Evolutionary conservation across 1,140 invertebrate genomes (phyloP), one percentile per base, ranked within the genome.

Genomic region (Phocides pigmalion): DNA sequence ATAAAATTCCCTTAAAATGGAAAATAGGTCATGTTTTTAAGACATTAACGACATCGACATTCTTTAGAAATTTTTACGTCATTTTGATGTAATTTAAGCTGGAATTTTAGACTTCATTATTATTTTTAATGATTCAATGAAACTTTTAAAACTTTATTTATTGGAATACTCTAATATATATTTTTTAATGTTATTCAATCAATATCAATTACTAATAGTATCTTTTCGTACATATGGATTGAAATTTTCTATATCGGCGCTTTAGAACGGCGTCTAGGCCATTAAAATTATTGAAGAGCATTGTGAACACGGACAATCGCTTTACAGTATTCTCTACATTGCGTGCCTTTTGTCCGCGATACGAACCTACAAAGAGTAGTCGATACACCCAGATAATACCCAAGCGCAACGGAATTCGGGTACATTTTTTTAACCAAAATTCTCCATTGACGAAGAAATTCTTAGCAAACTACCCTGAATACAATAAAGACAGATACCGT

Each of bases 231-330:
- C 19, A 14, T 22, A 5, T 35, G 32, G 9, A 35, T 19, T 20
- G 16, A 19, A 19, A n/a, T 11, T 2, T 42, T 19, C 16, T 4
- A 12, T 44, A 11, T 46, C 9, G 20, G 17, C 42, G 17, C 9
- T 46, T 20, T 46, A n/a, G 11, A 20, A 9, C 3, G 0, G 39
- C 14, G 15, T 16, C 12, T 41, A 41, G 37, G 42, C 42, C 17
- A 16, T 46, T 22, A 46, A 46, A 46, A 46, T 19, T 46, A 46
- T 22, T 44, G 22, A 46, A 46, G 11, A 22, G 44, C 44, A 46
- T 46, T 46, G 17, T 46, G 44, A 46, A 22, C 22, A 46, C 44
- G 15, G 19, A 46, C 44, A 46, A 12, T 46, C 44, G 44, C 19
- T 46, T 42, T 12, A 46, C 22, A 46, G 44, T 0, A 19, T 44